Evolutionary conservation across 2,888 invertebrate genomes (phyloP).

Genomic region (Dasysyrphus albostriatus): DNA sequence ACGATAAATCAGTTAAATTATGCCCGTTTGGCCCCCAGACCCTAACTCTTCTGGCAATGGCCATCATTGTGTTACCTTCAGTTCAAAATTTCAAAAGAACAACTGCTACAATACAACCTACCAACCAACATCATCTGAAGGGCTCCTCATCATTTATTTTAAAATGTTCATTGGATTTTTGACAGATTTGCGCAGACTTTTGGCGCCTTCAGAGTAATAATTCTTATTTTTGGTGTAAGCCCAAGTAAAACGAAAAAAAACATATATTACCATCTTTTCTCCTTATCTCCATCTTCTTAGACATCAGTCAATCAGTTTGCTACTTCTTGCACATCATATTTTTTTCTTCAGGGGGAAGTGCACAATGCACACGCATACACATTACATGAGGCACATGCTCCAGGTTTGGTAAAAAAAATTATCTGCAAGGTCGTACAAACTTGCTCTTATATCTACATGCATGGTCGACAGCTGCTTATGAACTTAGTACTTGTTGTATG

Average conservation of each 20-base stretch:
- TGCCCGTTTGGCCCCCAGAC: slow-evolving; percentile 58
- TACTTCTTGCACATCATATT: slow-evolving; percentile 14
- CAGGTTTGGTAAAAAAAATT: not conserved
- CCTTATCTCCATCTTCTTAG: slow-evolving; percentile 27
- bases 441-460: not conserved
- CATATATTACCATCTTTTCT: not conserved
- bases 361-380: not conserved
- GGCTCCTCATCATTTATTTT: slow-evolving; percentile 71
- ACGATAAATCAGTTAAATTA: slow-evolving; percentile 72
- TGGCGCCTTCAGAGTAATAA: slow-evolving; percentile 79
- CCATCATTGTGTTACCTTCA: slow-evolving; percentile 48
- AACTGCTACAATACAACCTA: slow-evolving; percentile 14
- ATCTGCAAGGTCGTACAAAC: not conserved
- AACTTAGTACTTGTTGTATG: no score
- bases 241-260: slow-evolving; percentile 23
- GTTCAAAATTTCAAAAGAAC: not conserved
- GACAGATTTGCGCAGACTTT: slow-evolving; percentile 79
- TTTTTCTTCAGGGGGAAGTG: slow-evolving; percentile 26
- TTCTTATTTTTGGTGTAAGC: slow-evolving; percentile 70
- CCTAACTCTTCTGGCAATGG: slow-evolving; percentile 27
- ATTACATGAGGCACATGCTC: slow-evolving; percentile 14
- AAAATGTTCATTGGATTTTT: slow-evolving; percentile 77
- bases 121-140: slow-evolving; percentile 33
- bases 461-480: not conserved
- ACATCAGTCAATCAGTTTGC: slow-evolving; percentile 63